phyloP scores from a whole-genome alignment of 2,113 vertebrate genomes.

The Danionella cerebrum region DNA sequence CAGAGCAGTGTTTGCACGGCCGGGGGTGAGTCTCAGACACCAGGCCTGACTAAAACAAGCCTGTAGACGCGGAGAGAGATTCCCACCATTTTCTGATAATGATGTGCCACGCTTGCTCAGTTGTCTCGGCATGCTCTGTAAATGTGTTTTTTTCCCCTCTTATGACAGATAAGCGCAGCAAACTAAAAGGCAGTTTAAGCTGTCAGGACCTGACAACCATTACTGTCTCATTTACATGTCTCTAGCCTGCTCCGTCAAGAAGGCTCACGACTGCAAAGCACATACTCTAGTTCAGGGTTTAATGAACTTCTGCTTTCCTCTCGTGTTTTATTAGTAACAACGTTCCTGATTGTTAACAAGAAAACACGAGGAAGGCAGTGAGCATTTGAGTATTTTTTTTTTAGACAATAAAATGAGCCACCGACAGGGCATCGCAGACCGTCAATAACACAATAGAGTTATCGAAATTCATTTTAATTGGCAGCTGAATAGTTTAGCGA shows the following conservation, averaged over 20 bases:
- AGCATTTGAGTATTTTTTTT: not conserved
- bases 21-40: constrained; percentile 65
- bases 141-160: constrained; percentile 73
- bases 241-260: constrained; percentile 74
- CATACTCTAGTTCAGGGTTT: constrained; percentile 70
- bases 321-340: not conserved
- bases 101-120: constrained; percentile 80
- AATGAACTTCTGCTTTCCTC: constrained; percentile 72
- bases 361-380: not conserved
- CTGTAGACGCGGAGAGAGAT: constrained; percentile 50
- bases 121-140: constrained; percentile 81
- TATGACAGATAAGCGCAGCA: constrained; percentile 81
- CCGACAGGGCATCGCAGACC: no score
- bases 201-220: constrained; percentile 82
- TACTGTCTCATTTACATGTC: constrained; percentile 67
- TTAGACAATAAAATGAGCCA: no score
- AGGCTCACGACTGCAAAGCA: constrained; percentile 71
- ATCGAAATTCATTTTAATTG: no score
- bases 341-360: not conserved
- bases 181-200: constrained; percentile 90
- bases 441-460: no score
- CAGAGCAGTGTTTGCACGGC: constrained; percentile 74
- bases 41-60: constrained; percentile 73
- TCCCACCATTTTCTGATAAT: constrained; percentile 84
- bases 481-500: no score